phyloP scores from a whole-genome alignment of 2,888 invertebrate species.

The Alitta virens region DNA sequence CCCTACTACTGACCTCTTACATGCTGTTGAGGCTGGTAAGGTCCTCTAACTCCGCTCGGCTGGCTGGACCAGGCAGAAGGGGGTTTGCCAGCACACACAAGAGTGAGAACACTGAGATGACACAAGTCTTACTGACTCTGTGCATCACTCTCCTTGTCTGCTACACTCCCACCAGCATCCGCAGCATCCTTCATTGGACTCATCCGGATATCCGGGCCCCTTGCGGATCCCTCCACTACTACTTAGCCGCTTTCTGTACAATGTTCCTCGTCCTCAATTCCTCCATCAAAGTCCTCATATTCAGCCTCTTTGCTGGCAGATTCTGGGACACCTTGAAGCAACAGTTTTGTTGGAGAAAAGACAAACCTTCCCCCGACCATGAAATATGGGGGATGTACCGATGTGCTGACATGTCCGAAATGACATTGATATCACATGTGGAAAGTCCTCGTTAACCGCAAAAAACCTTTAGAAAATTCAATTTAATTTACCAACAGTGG shows the following conservation, averaged over 20 bases:
- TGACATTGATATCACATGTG: conserved; percentile 26
- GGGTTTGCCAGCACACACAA: conserved; percentile 6
- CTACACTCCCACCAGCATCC: conserved; percentile 14
- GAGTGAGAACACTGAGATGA: conserved; percentile 19
- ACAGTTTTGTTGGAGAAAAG: conserved; percentile 1
- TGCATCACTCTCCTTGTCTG: conserved; percentile 18
- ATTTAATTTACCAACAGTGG: no score
- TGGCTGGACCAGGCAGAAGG: conserved; percentile 3
- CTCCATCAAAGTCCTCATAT: conserved; percentile 17
- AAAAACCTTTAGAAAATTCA: no score
- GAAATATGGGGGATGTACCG: conserved; percentile 18
- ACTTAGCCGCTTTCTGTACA: conserved; percentile 17
- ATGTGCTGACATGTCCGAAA: conserved; percentile 27
- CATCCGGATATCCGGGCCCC: neutral
- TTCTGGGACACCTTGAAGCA: conserved; percentile 12
- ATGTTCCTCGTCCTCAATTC: conserved; percentile 25
- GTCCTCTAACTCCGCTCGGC: conserved; percentile 1
- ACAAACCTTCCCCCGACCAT: neutral
- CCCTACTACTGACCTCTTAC: conserved; percentile 10
- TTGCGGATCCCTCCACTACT: conserved; percentile 23
- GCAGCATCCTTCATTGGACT: conserved; percentile 10
- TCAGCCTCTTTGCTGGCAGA: conserved; percentile 13
- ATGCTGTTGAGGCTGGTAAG: conserved; percentile 5
- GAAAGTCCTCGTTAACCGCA: conserved; percentile 7
- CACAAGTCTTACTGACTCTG: conserved; percentile 22